phyloP scores from a whole-genome alignment of 2,113 vertebrate species.

The Melospiza melodia region DNA sequence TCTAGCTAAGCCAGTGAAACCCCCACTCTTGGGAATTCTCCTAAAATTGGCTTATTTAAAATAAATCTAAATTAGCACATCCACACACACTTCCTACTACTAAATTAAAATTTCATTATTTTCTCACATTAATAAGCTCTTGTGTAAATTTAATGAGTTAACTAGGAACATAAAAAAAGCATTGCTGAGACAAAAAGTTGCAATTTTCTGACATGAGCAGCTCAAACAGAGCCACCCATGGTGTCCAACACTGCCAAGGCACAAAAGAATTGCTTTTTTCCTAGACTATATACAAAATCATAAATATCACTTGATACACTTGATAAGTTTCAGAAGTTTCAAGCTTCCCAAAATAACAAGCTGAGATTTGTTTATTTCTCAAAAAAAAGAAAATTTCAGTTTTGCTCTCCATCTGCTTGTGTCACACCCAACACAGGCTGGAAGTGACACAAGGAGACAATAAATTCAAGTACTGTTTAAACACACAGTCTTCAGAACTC shows the following conservation, averaged over 20 bases:
- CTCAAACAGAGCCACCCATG: background rate
- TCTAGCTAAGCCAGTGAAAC: slow-evolving; percentile 17
- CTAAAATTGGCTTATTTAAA: slow-evolving; percentile 47
- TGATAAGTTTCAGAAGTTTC: background rate
- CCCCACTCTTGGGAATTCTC: slow-evolving; percentile 15
- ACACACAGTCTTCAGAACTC: background rate
- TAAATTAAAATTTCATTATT: background rate
- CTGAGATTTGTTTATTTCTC: background rate
- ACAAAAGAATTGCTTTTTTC: background rate
- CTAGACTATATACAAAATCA: background rate
- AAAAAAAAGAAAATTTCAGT: background rate
- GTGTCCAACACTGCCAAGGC: background rate
- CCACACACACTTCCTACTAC: slow-evolving; percentile 4
- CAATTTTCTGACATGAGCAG: background rate
- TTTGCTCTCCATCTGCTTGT: background rate
- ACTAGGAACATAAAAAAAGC: background rate
- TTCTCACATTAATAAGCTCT: slow-evolving; percentile 13
- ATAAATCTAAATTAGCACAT: slow-evolving; percentile 17
- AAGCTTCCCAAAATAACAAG: background rate
- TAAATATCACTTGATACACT: background rate
- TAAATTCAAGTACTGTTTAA: background rate
- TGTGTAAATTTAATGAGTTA: background rate
- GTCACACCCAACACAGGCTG: background rate
- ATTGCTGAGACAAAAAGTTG: background rate
- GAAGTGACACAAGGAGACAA: background rate